These are phyloP conservation scores for Trachemys scripta DNA, from an alignment of 2,113 vertebrate species.

Conservation along the genomic window DNA sequence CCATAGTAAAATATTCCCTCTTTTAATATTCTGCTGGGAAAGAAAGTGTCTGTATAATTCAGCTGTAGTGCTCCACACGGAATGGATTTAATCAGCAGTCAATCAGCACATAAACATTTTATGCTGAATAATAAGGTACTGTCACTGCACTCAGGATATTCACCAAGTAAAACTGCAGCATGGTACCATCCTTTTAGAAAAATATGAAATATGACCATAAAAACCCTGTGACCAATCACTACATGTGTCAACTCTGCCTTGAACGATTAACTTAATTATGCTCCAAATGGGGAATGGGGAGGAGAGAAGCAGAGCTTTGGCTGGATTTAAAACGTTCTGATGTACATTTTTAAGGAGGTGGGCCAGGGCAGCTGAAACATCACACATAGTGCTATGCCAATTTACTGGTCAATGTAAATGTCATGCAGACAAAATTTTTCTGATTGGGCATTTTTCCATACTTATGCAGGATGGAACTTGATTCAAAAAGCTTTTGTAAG, in stretches of 20 bases:
- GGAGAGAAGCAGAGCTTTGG: slow-evolving; percentile 6
- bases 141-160: slow-evolving; percentile 14
- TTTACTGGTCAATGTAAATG: slow-evolving; percentile 14
- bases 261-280: slow-evolving; percentile 73
- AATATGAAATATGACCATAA: slow-evolving; percentile 30
- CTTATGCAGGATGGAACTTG: slow-evolving; percentile 17
- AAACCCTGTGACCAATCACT: slow-evolving; percentile 61
- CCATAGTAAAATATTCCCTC: slow-evolving; percentile 17
- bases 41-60: slow-evolving; percentile 41
- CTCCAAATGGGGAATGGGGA: neutral
- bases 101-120: slow-evolving; percentile 34
- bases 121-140: slow-evolving; percentile 53
- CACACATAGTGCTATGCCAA: slow-evolving; percentile 30
- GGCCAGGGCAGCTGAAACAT: slow-evolving; percentile 28
- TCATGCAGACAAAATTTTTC: neutral
- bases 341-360: slow-evolving; percentile 51
- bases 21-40: slow-evolving; percentile 20
- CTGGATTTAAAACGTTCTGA: slow-evolving; percentile 66
- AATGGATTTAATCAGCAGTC: slow-evolving; percentile 48
- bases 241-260: slow-evolving; percentile 58
- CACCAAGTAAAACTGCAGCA: slow-evolving; percentile 15
- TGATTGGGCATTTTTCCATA: neutral
- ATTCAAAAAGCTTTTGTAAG: slow-evolving; percentile 14
- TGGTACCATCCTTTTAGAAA: slow-evolving; percentile 34
- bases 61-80: neutral